Evolutionary conservation across 1,140 invertebrate species (phyloP), one percentile per base, ranked within the genome.

Genomic region (Whitmania pigra): DNA sequence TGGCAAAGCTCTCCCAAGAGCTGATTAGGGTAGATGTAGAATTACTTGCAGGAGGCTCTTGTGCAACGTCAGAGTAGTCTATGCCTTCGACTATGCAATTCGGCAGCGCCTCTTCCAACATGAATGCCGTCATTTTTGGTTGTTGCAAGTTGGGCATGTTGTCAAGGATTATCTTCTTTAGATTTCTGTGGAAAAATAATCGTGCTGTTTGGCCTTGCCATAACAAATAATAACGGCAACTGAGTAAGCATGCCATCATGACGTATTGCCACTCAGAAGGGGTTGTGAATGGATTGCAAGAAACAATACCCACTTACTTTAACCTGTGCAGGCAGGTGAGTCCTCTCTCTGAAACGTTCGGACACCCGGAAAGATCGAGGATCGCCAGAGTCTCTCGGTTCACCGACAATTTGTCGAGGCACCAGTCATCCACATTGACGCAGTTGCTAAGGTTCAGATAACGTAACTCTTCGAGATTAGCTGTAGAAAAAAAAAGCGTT

Each of bases 381-480:
- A 89, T 86, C 77, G 90, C 85, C 27, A 93, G 77, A 20, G 80
- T 82, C 20, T 86, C 79, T 67, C 77, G 79, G 73, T 86, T 87
- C n/a, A 53, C 4, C 0, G n/a, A n/a, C n/a, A 73, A 67, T 13
- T 55, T 53, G 49, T 73, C 73, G 25, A 92, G 74, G 73, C 85
- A 87, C 88, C 89, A 93, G 78, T 92, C 89, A 82, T 92, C 87
- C 70, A 92, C 83, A 55, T 84, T 75, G 63, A 79, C 76, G 74
- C 88, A 88, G 69, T 86, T 84, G 75, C 81, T 84, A 36, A 92
- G 82, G 74, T 85, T 88, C 0, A 90, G 76, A 81, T 86, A 87
- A 76, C 86, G 87, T 0, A 92, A 74, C 60, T 84, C 79, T 36
- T 79, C 75, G 18, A 92, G 79, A 72, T 80, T 75, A 73, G 77